Conservation (phyloP, 2,113 vertebrate species). For the Mustelus asterias region DNA sequence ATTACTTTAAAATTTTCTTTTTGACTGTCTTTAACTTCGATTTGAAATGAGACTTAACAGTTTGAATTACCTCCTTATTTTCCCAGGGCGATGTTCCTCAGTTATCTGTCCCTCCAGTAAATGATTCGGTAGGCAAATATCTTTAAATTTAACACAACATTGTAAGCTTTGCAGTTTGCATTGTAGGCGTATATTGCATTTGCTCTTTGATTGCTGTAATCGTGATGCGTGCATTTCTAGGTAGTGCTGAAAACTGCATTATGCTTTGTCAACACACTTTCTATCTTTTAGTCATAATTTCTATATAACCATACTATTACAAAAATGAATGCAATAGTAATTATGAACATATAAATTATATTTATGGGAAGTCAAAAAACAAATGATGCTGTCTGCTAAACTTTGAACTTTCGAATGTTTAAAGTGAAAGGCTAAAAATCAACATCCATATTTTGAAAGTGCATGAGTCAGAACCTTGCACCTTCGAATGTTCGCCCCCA, state of each 20-base stretch:
- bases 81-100: constrained; percentile 50
- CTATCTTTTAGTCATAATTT: constrained; percentile 6
- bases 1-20: neutral
- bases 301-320: neutral
- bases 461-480: constrained; percentile 44
- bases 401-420: neutral
- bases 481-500: constrained; percentile 44
- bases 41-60: constrained; percentile 40
- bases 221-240: neutral
- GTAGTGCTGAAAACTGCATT: neutral
- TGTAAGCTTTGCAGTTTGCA: neutral
- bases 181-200: neutral
- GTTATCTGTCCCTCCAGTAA: constrained; percentile 52
- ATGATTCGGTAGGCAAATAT: constrained; percentile 53
- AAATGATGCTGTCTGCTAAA: neutral
- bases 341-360: neutral
- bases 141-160: neutral
- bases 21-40: neutral
- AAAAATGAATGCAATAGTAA: neutral
- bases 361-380: constrained; percentile 16
- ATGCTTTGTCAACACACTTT: neutral
- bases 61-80: constrained; percentile 49
- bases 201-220: neutral
- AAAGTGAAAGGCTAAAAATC: constrained; percentile 34
- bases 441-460: constrained; percentile 42